These are phyloP conservation scores for Heliconius hewitsoni DNA, from an alignment of 1,140 invertebrate species.

Conservation along the genomic window DNA sequence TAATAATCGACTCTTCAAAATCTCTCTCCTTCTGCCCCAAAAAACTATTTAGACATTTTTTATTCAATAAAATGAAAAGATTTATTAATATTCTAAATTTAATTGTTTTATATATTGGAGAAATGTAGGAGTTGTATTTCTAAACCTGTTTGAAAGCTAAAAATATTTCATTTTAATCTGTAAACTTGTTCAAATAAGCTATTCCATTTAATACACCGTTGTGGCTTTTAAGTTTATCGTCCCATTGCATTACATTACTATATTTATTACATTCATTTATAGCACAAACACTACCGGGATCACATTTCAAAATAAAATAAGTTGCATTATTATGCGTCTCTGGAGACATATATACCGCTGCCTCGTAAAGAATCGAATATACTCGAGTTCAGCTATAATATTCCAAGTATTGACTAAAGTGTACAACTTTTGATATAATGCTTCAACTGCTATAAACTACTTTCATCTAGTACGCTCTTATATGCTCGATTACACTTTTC, in stretches of 20 bases:
- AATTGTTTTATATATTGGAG: no score
- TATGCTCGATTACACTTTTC: background rate
- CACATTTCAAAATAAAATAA: constrained; percentile 25
- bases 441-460: constrained; percentile 13
- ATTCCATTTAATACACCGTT: background rate
- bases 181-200: background rate
- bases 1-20: no score
- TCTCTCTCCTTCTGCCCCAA: no score
- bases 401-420: constrained; percentile 12
- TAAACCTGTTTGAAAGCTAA: background rate
- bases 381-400: constrained; percentile 4
- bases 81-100: no score
- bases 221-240: background rate
- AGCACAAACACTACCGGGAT: constrained; percentile 21
- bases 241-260: background rate
- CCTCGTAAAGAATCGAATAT: constrained; percentile 12
- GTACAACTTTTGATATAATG: constrained; percentile 8
- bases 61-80: no score
- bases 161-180: background rate
- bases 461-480: constrained; percentile 5
- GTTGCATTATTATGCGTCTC: constrained; percentile 17
- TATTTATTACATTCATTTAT: constrained; percentile 12
- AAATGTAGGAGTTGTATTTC: no score
- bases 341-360: constrained; percentile 8
- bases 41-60: no score